Base-by-base conservation (phyloP, 1,140 invertebrate species). In the Kradibia gibbosae region DNA sequence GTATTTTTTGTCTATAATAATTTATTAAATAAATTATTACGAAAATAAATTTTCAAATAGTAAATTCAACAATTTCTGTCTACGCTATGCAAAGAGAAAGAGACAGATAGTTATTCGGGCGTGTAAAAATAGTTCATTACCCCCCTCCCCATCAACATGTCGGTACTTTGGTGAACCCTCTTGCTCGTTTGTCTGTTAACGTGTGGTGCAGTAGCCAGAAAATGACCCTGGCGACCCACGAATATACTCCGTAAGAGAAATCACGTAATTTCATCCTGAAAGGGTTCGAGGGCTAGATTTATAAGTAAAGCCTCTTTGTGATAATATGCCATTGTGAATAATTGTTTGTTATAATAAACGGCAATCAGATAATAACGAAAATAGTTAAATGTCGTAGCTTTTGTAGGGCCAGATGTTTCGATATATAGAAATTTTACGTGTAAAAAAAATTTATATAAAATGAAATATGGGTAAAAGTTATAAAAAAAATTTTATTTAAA, bases 141-240 rank as follows among this genome's bases (percentile, higher is more conserved):
- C n/a, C n/a, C n/a, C n/a, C n/a, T n/a, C n/a, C n/a, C n/a, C n/a
- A n/a, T n/a, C n/a, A n/a, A n/a, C n/a, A n/a, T 20, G 50, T 53
- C 22, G 50, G 50, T 20, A 53, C 50, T 53, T 53, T 53, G 15
- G 50, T 20, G n/a, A 57, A 57, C 55, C 55, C 55, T 57, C 55
- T 25, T 25, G 8, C 50, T 53, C 13, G 5, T 57, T 25, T 28
- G 55, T 28, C 55, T 28, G n/a, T 57, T 28, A 57, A 57, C 22
- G 55, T 57, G 55, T 57, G 25, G n/a, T 28, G 25, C 25, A 57
- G 25, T 57, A 57, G 55, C n/a, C 55, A 25, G 55, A 57, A 57
- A 57, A 57, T 57, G 55, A 57, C 25, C 25, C n/a, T 57, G 55
- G 55, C 55, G n/a, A 57, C 55, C 55, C 55, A 57, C 22, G 55